Percentiles rank a stretch among this genome's conserved stretches.
Evolutionary conservation across 2,113 vertebrate species (phyloP).

Genomic region (Halichoeres trimaculatus): DNA sequence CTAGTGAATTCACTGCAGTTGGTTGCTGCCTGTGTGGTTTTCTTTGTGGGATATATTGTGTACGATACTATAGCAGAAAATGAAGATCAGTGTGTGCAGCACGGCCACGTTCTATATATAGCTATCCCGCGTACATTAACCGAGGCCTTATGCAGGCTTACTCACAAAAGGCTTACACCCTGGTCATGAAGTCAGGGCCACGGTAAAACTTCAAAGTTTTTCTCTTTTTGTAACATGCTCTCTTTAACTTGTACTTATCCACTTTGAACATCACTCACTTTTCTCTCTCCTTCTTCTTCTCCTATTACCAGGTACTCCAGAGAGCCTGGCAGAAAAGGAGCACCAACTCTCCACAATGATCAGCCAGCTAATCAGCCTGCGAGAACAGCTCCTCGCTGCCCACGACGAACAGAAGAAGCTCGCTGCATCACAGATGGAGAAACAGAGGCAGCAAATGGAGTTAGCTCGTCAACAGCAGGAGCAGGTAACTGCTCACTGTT

Average conservation of each 20-base stretch:
- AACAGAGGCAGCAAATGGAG: constrained; percentile 99
- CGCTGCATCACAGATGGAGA: constrained; percentile 98
- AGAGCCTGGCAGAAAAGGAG: constrained; percentile 98
- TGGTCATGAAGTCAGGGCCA: constrained; percentile 5
- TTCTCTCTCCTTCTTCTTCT: constrained; percentile 7
- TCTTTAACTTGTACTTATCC: constrained; percentile 24
- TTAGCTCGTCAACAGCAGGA: constrained; percentile 98
- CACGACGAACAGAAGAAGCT: constrained; percentile 99
- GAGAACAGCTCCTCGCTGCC: constrained; percentile 97
- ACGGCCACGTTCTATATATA: constrained; percentile 55
- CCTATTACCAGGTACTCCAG: constrained; percentile 90
- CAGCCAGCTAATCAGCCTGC: constrained; percentile 97
- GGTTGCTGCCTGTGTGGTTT: constrained; percentile 61
- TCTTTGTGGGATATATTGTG: constrained; percentile 68
- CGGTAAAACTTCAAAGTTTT: not conserved
- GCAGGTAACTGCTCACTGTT: constrained; percentile 86
- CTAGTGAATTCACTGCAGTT: constrained; percentile 70
- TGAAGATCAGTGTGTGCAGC: constrained; percentile 46
- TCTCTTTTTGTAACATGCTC: not conserved
- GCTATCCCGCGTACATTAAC: constrained; percentile 26
- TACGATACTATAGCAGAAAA: constrained; percentile 55
- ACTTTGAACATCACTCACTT: constrained; percentile 11
- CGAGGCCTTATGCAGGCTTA: constrained; percentile 20
- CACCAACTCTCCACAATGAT: constrained; percentile 99
- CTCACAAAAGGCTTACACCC: constrained; percentile 18